Percentiles rank a stretch among this genome's conserved stretches.
phyloP scores from a whole-genome alignment of 2,888 invertebrate genomes.

The Helleia helle region DNA sequence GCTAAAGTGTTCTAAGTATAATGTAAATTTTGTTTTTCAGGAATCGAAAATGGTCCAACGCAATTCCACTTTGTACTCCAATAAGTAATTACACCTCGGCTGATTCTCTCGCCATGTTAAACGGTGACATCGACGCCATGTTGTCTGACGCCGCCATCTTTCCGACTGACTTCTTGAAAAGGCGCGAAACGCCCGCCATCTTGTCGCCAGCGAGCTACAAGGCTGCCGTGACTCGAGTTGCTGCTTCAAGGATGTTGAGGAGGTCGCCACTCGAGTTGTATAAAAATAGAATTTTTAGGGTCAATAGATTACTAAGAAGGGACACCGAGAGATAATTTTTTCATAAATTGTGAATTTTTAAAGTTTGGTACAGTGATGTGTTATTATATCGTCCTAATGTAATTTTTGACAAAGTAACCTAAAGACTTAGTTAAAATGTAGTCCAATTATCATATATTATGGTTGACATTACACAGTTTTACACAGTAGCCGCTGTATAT shows the following conservation, averaged over 20 bases:
- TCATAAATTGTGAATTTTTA: background rate
- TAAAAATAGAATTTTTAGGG: constrained; percentile 54
- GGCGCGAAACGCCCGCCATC: constrained; percentile 58
- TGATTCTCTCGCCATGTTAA: constrained; percentile 54
- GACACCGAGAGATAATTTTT: constrained; percentile 58
- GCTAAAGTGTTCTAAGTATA: background rate
- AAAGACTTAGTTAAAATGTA: constrained; percentile 3
- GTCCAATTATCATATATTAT: background rate
- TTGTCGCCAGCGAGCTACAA: constrained; percentile 59
- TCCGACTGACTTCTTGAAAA: constrained; percentile 45
- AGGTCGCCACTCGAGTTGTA: constrained; percentile 53
- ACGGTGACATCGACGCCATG: constrained; percentile 62
- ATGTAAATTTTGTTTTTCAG: constrained; percentile 54
- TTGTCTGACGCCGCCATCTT: constrained; percentile 45
- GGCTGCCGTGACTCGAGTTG: constrained; percentile 54
- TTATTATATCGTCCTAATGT: constrained; percentile 1
- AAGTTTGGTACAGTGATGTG: constrained; percentile 7
- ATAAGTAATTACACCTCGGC: constrained; percentile 51
- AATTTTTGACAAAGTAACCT: background rate
- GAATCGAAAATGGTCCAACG: constrained; percentile 90
- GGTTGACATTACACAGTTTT: no score
- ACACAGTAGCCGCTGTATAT: no score
- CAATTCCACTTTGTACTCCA: constrained; percentile 83
- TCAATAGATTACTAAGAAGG: constrained; percentile 52
- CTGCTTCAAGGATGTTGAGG: constrained; percentile 43